These are phyloP conservation scores for Eudyptes chrysolophus DNA, from an alignment of 2,113 vertebrate genomes.

Conservation along the genomic window DNA sequence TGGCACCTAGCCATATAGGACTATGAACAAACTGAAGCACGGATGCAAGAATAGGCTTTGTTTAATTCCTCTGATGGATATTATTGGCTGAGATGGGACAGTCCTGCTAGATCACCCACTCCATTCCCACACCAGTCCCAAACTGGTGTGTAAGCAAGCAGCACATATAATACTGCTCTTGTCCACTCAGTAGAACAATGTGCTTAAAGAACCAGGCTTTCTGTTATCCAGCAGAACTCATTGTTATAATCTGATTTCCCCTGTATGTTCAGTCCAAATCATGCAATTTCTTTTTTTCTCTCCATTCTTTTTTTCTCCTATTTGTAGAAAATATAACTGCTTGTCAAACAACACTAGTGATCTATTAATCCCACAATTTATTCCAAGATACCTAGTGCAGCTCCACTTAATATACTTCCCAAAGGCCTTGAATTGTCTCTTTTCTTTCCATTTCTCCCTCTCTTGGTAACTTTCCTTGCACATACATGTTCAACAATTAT, in stretches of 20 bases:
- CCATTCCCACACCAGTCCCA: not conserved
- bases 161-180: not conserved
- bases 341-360: not conserved
- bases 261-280: not conserved
- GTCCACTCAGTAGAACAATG: not conserved
- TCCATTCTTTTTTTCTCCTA: not conserved
- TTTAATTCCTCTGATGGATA: not conserved
- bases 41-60: not conserved
- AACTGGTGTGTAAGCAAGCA: not conserved
- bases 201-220: not conserved
- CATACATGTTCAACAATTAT: not conserved
- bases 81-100: not conserved
- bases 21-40: not conserved
- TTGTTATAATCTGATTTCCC: not conserved
- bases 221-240: not conserved
- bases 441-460: not conserved
- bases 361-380: not conserved
- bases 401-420: not conserved
- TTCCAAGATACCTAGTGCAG: not conserved
- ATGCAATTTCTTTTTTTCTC: not conserved
- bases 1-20: not conserved
- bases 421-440: not conserved
- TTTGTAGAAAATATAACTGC: not conserved
- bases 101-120: not conserved
- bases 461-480: not conserved